Conservation (phyloP, 2,888 invertebrate genomes). For the Uropetala carovei region DNA sequence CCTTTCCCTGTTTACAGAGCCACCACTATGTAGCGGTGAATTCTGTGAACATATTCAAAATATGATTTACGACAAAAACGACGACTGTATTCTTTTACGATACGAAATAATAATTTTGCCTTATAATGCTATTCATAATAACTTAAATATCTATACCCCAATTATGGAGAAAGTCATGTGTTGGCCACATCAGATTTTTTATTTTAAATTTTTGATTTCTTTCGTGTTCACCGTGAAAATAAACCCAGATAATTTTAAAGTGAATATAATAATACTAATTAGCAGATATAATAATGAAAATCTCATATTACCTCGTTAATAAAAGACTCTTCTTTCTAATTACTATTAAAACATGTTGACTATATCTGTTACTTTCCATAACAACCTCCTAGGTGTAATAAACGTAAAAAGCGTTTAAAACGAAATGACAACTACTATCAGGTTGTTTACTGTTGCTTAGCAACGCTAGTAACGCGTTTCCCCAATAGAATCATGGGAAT, state of each 20-base stretch:
- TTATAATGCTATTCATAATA: too few relatives aligned
- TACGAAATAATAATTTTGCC: too few relatives aligned
- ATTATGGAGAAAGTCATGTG: too few relatives aligned
- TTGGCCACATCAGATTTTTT: conserved; percentile 18
- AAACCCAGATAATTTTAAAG: background rate
- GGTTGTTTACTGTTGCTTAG: conserved; percentile 65
- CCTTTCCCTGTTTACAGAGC: too few relatives aligned
- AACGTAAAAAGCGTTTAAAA: background rate
- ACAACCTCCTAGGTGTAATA: background rate
- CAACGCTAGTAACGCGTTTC: conserved; percentile 65
- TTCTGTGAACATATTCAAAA: too few relatives aligned
- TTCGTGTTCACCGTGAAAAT: background rate
- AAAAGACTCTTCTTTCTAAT: conserved; percentile 66
- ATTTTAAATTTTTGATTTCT: background rate
- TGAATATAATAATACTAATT: background rate
- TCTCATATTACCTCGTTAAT: conserved; percentile 62
- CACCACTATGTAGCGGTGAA: too few relatives aligned
- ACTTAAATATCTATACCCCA: too few relatives aligned
- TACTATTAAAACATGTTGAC: conserved; percentile 64
- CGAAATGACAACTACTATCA: background rate
- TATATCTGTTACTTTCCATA: conserved; percentile 55
- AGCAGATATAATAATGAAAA: background rate
- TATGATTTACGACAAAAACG: too few relatives aligned
- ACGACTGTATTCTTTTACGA: too few relatives aligned
- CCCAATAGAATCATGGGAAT: conserved; percentile 29